These are phyloP conservation scores for Mus musculus DNA, from an alignment of 2,113 vertebrate species.

Conservation along the genomic window DNA sequence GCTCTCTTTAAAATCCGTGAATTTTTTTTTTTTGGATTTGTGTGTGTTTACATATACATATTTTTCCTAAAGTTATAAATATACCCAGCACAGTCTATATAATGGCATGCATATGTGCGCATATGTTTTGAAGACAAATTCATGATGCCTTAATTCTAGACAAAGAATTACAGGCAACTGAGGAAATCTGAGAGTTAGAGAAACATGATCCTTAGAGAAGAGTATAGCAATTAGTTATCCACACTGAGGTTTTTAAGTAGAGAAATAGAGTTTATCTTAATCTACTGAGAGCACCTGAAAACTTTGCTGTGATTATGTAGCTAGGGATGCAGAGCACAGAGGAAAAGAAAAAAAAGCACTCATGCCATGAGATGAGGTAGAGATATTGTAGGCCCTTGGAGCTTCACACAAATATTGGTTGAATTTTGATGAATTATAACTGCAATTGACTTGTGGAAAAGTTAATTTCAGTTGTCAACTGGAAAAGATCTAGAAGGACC, in stretches of 20 bases:
- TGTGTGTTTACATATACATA: background rate
- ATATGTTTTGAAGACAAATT: background rate
- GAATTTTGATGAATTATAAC: conserved; percentile 15
- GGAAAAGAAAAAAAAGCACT: background rate
- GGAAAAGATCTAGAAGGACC: background rate
- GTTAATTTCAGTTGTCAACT: background rate
- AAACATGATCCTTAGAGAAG: background rate
- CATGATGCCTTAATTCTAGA: background rate
- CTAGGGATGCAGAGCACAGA: background rate
- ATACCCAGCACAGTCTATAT: no score
- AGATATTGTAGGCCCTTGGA: background rate
- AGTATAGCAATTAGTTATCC: background rate
- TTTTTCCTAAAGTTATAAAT: background rate
- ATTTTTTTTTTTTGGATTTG: background rate
- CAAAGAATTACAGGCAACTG: background rate
- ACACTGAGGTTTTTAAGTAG: background rate
- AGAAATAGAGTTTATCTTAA: background rate
- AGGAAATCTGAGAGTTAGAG: background rate
- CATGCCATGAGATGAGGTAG: background rate
- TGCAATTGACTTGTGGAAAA: background rate
- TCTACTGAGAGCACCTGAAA: background rate
- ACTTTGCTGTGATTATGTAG: background rate
- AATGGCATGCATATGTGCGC: no score
- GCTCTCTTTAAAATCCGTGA: background rate
- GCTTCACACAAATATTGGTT: background rate